phyloP scores from a whole-genome alignment of 1,140 invertebrate genomes.

The Euglossa dilemma region DNA sequence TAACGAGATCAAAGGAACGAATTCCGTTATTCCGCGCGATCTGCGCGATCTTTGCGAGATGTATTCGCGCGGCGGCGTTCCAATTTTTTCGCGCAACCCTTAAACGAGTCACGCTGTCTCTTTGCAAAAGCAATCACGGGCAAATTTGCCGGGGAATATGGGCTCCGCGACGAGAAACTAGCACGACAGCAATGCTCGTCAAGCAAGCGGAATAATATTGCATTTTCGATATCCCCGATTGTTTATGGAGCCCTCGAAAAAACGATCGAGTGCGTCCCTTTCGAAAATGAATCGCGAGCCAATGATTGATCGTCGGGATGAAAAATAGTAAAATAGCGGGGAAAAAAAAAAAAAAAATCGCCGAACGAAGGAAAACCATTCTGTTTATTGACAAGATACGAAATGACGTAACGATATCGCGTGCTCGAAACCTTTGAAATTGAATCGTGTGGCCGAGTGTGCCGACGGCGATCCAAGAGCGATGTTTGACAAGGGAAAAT shows the following conservation, averaged over 20 bases:
- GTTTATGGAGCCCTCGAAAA: not conserved
- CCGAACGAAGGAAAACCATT: not conserved
- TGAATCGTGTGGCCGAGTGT: not conserved
- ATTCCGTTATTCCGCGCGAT: no score
- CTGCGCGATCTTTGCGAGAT: no score
- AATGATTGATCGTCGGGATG: not conserved
- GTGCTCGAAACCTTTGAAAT: conserved; percentile 8
- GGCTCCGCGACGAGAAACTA: not conserved
- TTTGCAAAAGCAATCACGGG: not conserved
- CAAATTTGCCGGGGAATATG: not conserved
- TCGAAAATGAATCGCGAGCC: not conserved
- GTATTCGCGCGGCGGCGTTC: not conserved
- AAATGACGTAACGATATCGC: not conserved
- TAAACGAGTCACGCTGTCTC: not conserved
- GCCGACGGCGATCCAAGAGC: no score
- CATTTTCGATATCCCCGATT: conserved; percentile 9
- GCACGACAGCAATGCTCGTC: not conserved
- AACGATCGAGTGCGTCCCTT: not conserved
- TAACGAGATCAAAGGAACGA: no score
- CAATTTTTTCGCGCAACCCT: not conserved
- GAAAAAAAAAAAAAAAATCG: not conserved
- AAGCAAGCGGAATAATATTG: not conserved
- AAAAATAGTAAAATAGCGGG: not conserved
- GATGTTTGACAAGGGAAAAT: not conserved
- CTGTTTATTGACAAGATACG: conserved; percentile 9